phyloP scores from a whole-genome alignment of 2,797 vertebrate species.

The Myiotriccus ornatus region DNA sequence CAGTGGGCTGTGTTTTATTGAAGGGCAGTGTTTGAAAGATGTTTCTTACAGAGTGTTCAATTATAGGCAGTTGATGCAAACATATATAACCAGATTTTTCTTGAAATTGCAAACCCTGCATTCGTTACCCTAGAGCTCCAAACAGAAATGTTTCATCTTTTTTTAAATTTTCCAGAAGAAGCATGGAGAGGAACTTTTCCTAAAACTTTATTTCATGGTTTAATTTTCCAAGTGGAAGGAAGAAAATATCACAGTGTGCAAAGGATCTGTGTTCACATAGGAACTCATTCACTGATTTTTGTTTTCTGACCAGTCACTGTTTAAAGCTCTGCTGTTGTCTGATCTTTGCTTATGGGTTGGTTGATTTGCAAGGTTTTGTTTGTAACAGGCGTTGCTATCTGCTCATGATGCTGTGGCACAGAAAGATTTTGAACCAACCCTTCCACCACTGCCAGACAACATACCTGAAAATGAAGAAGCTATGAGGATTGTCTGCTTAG shows the following conservation, averaged over 20 bases:
- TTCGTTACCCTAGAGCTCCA: background rate
- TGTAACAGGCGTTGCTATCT: constrained; percentile 86
- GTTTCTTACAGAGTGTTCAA: background rate
- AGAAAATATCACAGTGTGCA: background rate
- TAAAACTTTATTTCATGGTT: background rate
- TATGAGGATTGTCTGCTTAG: constrained; percentile 91
- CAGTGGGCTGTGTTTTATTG: background rate
- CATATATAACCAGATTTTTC: background rate
- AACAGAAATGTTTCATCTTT: background rate
- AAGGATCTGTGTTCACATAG: background rate
- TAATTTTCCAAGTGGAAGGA: background rate
- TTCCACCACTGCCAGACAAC: constrained; percentile 89
- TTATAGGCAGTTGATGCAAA: background rate
- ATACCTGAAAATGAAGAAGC: constrained; percentile 91
- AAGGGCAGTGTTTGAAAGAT: background rate
- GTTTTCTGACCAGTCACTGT: background rate
- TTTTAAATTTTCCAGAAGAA: background rate
- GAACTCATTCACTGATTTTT: background rate
- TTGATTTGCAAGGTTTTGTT: background rate
- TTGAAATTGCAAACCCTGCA: background rate
- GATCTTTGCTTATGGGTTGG: background rate
- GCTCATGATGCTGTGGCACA: constrained; percentile 91
- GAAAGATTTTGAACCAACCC: constrained; percentile 89
- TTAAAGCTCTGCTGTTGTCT: background rate
- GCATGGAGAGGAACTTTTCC: background rate